Evolutionary conservation across 2,113 vertebrate species (phyloP).

Genomic region (Aythya baeri): DNA sequence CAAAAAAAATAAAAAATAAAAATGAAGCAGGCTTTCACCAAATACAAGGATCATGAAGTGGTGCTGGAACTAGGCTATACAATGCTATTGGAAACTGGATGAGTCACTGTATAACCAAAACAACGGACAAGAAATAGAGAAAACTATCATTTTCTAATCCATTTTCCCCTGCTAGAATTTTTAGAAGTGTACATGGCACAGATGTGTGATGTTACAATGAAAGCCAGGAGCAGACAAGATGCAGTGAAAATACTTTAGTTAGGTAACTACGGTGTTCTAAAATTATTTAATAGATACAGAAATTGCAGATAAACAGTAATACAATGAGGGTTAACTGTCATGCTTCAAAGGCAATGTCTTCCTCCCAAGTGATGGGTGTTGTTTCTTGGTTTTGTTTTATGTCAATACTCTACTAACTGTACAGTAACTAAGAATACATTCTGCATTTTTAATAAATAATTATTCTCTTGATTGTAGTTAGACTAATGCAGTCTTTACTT

Average conservation of each 20-base stretch:
- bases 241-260: not conserved
- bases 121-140: not conserved
- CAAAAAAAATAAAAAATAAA: too few relatives aligned
- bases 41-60: not conserved
- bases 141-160: not conserved
- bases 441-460: not conserved
- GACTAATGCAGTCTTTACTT: not conserved
- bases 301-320: not conserved
- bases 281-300: not conserved
- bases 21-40: not conserved
- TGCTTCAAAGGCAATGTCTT: not conserved
- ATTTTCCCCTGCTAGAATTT: not conserved
- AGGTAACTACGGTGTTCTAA: not conserved
- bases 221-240: not conserved
- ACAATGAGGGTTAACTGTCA: not conserved
- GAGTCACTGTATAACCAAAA: not conserved
- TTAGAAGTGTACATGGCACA: not conserved
- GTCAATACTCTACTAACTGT: not conserved
- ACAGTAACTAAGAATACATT: not conserved
- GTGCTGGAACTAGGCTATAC: not conserved
- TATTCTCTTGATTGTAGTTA: not conserved
- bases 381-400: too few relatives aligned
- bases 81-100: not conserved
- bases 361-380: not conserved
- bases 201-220: not conserved